phyloP scores from a whole-genome alignment of 2,797 vertebrate species.

The Urophycis tenuis region DNA sequence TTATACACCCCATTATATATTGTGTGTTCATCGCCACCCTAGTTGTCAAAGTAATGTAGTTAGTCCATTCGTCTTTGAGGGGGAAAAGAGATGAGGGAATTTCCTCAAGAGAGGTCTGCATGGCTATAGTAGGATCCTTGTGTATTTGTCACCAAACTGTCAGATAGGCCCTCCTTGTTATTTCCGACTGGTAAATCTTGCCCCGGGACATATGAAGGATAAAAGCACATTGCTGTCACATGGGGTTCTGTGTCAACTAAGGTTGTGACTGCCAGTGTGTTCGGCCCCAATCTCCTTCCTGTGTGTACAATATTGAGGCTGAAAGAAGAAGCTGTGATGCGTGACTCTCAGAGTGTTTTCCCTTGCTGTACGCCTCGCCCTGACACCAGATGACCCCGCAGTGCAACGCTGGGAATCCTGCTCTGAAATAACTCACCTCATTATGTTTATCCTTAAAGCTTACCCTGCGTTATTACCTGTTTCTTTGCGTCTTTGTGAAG shows the following conservation, averaged over 20 bases:
- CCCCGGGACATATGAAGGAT: slow-evolving; percentile 3
- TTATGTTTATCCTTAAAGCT: slow-evolving; percentile 12
- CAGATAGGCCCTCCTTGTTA: neutral
- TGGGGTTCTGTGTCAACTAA: neutral
- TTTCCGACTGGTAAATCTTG: neutral
- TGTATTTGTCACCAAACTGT: neutral
- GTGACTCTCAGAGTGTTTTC: slow-evolving; percentile 14
- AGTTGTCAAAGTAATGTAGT: no score
- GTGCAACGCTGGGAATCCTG: slow-evolving; percentile 25
- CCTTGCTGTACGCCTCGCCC: slow-evolving; percentile 9
- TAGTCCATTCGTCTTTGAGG: neutral
- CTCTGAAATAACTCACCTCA: slow-evolving; percentile 25
- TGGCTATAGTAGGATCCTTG: slow-evolving; percentile 3
- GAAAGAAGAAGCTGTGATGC: slow-evolving; percentile 31
- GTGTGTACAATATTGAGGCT: slow-evolving; percentile 11
- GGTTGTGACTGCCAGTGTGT: neutral
- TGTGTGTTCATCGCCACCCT: neutral
- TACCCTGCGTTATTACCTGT: neutral
- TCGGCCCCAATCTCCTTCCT: neutral
- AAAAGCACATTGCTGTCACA: slow-evolving; percentile 2
- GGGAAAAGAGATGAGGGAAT: neutral
- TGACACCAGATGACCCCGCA: slow-evolving; percentile 32
- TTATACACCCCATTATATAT: neutral
- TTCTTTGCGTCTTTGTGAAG: neutral
- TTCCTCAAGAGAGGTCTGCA: neutral